Percentiles rank a stretch among this genome's conserved stretches.
Conservation (phyloP, 1,140 invertebrate species). For the Lordiphosa collinella region DNA sequence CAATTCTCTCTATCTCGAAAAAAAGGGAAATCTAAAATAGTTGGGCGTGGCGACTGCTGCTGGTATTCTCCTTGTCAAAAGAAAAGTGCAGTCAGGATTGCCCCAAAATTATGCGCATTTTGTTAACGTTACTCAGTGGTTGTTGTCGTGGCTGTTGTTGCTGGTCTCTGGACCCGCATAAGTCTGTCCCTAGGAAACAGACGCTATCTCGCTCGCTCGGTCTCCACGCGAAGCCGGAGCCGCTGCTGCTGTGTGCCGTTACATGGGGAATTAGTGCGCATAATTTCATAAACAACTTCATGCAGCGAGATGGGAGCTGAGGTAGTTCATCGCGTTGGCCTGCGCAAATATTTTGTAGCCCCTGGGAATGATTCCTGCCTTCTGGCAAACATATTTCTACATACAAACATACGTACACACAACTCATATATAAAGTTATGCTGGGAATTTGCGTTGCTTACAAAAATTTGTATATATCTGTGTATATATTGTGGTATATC, state of each 20-base stretch:
- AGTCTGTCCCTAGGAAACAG: conserved; percentile 2
- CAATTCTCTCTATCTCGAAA: conserved; percentile 1
- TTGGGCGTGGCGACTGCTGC: conserved; percentile 10
- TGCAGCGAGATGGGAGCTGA: conserved; percentile 35
- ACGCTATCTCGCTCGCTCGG: neutral
- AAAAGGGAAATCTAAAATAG: conserved; percentile 9
- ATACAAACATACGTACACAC: conserved; percentile 41
- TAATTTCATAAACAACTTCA: conserved; percentile 65
- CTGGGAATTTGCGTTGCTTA: conserved; percentile 53
- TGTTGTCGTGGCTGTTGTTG: neutral
- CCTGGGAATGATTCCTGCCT: conserved; percentile 50
- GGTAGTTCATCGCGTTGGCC: conserved; percentile 60
- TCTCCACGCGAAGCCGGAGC: neutral
- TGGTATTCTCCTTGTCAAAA: conserved; percentile 25
- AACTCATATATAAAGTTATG: conserved; percentile 55
- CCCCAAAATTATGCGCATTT: conserved; percentile 48
- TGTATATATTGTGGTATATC: conserved; percentile 28
- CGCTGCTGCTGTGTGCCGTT: conserved; percentile 30
- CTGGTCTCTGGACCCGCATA: neutral
- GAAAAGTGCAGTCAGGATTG: conserved; percentile 29
- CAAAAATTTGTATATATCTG: conserved; percentile 3
- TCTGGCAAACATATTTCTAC: conserved; percentile 34
- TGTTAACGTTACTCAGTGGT: conserved; percentile 7
- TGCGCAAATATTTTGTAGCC: conserved; percentile 63
- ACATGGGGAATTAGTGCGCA: conserved; percentile 74